A percentile compares a stretch with the other conserved stretches of the same genome.
phyloP scores from a whole-genome alignment of 2,888 invertebrate genomes.

The Drosophila diplacantha region DNA sequence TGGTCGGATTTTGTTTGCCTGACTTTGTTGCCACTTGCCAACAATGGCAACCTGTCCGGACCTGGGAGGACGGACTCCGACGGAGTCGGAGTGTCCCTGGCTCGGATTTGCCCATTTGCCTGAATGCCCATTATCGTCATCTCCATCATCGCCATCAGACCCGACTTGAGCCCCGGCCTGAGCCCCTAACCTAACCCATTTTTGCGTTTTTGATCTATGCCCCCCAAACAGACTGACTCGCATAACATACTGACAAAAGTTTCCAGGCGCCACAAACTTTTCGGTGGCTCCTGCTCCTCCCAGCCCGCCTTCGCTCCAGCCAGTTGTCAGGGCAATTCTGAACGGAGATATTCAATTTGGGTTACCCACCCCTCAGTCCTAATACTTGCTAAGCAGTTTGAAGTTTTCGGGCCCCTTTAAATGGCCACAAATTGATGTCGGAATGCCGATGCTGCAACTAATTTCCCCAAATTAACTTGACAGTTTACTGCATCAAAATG shows the following conservation, averaged over 20 bases:
- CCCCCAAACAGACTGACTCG: slow-evolving; percentile 38
- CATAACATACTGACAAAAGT: slow-evolving; percentile 37
- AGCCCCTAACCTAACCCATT: slow-evolving; percentile 42
- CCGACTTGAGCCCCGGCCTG: slow-evolving; percentile 22
- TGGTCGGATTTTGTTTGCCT: slow-evolving; percentile 61
- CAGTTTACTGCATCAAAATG: slow-evolving; percentile 13
- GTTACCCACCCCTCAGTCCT: slow-evolving; percentile 17
- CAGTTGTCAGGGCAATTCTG: slow-evolving; percentile 53
- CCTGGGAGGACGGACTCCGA: background rate
- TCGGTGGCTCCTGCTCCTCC: slow-evolving; percentile 23
- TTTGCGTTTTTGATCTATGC: slow-evolving; percentile 56
- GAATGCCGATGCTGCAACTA: slow-evolving; percentile 29
- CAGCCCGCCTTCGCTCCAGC: background rate
- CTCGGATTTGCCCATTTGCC: slow-evolving; percentile 61
- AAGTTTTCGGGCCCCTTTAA: slow-evolving; percentile 46
- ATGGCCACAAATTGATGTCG: slow-evolving; percentile 51
- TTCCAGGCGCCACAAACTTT: slow-evolving; percentile 50
- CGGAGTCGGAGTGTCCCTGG: slow-evolving; percentile 15
- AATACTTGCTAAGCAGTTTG: slow-evolving; percentile 49
- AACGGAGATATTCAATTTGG: slow-evolving; percentile 57
- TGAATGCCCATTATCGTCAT: slow-evolving; percentile 64
- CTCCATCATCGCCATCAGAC: slow-evolving; percentile 49
- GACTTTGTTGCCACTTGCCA: slow-evolving; percentile 67
- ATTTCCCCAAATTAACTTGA: slow-evolving; percentile 41
- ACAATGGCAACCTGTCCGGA: slow-evolving; percentile 57